Evolutionary conservation across 1,140 invertebrate genomes (phyloP), one percentile per base, ranked within the genome.

Genomic region (Mactra quadrangularis): DNA sequence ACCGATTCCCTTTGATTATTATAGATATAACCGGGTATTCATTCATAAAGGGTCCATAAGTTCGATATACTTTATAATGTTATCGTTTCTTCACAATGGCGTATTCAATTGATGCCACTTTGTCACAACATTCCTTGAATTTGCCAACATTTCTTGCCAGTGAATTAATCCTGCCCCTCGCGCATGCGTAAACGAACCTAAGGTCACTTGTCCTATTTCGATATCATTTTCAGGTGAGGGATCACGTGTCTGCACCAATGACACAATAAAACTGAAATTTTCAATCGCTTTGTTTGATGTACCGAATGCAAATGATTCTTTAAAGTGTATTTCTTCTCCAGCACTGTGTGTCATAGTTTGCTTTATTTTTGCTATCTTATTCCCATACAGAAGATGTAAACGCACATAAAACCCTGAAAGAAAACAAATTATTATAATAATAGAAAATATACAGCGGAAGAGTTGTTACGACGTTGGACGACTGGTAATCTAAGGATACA

Each of bases 101-200:
- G 53, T 66, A 6, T 74, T 84, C 4, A 90, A 79, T 38, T 79
- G 53, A 59, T 92, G 91, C 90, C 90, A 91, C 27, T 77, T 85
- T 4, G 86, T 84, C 0, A 89, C 70, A 2, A 87, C 38, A 13
- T 75, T 77, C 45, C 89, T 85, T 11, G 90, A 88, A 45, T 92
- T 88, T 9, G 87, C 81, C 29, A 90, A 27, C 90, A 92, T 91
- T 62, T 93, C 92, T 76, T 93, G 92, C 92, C 92, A 93, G 72
- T 93, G 92, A 17, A 90, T 75, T 11, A 93, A 86, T 35, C 89
- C 90, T 31, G 91, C 90, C 4, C 92, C 92, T 17, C 92, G 84
- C 1, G 92, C 89, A 72, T 89, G 92, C 91, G 93, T 92, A 64
- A 92, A 93, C 1, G 92, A 89, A 17, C 92, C 92, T 25, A 92